Evolutionary conservation across 2,113 vertebrate species (phyloP).

Genomic region (Ictidomys tridecemlineatus): DNA sequence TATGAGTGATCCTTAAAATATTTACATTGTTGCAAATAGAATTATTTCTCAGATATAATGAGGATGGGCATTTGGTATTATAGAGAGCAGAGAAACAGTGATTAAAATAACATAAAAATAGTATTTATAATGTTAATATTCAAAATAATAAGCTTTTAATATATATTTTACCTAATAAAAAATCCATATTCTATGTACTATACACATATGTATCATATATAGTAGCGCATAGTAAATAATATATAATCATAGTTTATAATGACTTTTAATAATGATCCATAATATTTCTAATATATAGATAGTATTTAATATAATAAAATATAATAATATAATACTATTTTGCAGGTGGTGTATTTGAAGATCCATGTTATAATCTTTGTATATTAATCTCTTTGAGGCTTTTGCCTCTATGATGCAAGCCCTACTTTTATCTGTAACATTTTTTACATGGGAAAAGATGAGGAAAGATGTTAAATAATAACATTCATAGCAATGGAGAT

Average conservation of each 20-base stretch:
- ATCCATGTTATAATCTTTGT: neutral
- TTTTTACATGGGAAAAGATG: neutral
- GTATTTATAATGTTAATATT: neutral
- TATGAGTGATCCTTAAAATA: neutral
- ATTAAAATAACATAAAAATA: constrained; percentile 1
- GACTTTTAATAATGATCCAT: neutral
- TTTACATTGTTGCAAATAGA: neutral
- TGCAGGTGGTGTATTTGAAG: neutral
- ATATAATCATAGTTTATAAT: neutral
- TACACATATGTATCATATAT: neutral
- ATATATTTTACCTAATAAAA: neutral
- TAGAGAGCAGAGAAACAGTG: neutral
- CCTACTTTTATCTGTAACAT: neutral
- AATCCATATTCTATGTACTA: neutral
- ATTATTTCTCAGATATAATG: neutral
- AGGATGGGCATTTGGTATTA: neutral
- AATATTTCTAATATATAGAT: neutral
- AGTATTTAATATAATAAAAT: constrained; percentile 46
- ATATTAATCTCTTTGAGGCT: neutral
- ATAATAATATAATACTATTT: neutral
- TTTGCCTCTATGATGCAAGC: neutral
- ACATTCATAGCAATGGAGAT: neutral
- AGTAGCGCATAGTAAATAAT: neutral
- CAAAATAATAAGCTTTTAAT: neutral
- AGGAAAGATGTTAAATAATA: neutral